Evolutionary conservation across 2,113 vertebrate genomes (phyloP), one percentile per base, ranked within the genome.

Genomic region (Beaufortia kweichowensis): DNA sequence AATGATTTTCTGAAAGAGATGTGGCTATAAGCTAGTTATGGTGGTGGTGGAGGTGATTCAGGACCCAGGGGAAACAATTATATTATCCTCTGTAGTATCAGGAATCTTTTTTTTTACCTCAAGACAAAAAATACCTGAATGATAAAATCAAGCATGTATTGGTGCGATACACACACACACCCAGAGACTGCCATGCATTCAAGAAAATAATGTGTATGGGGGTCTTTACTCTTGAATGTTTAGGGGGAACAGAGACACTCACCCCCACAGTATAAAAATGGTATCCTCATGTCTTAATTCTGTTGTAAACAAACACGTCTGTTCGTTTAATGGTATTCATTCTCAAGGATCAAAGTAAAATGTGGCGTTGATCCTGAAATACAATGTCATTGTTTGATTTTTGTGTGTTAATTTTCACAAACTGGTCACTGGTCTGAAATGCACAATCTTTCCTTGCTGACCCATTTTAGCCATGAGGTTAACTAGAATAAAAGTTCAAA

Each of bases 81-180:
- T 63, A 73, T 59, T 67, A 72, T 78, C 61, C 65, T 81, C 76
- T 84, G 72, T 73, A 89, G 87, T 87, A 90, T 91, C 90, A 89
- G 89, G 92, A 92, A 89, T 90, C 85, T 89, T 84, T 70, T 33
- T 91, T 39, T 88, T 91, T 92, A 93, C 93, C 93, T 94, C 94
- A 93, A 82, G 71, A 81, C 41, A 60, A 53, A 79, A 62, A 48
- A 79, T 55, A n/a, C n/a, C n/a, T 24, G 71, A 70, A 68, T 63
- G 31, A 70, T 46, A 31, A 69, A 60, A 77, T 48, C 64, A 19
- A 48, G 76, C 65, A 69, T 31, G 39, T 61, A 70, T 59, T 14
- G 77, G 70, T 67, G 56, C 26, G 59, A 70, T 77, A 60, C n/a
- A 39, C 53, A 43, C 17, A 73, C 35, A 33, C 63, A 70, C 48